Percentiles rank a stretch among this genome's conserved stretches.
These are phyloP conservation scores for Diarsia mendica DNA, from an alignment of 2,888 invertebrate genomes.

Conservation along the genomic window DNA sequence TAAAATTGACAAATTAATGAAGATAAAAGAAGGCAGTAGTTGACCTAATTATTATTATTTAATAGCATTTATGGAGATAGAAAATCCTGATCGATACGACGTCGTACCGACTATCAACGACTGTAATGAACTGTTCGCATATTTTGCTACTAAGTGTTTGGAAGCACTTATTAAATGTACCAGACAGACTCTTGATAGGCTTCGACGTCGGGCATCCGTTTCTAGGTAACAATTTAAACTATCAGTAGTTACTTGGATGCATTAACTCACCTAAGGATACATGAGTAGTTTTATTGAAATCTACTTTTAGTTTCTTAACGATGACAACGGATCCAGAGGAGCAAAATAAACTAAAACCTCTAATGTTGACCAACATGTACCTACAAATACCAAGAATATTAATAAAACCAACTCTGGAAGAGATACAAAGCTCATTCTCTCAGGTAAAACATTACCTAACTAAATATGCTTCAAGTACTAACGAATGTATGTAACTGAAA, in stretches of 20 bases:
- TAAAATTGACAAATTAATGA: background rate
- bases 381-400: constrained; percentile 92
- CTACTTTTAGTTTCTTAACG: constrained; percentile 81
- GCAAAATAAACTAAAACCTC: constrained; percentile 86
- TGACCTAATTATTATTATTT: background rate
- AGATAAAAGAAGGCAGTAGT: background rate
- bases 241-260: background rate
- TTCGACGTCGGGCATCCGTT: constrained; percentile 91
- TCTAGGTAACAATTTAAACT: constrained; percentile 76
- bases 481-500: background rate
- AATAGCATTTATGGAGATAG: constrained; percentile 92
- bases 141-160: constrained; percentile 94
- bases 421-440: constrained; percentile 92
- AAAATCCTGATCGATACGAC: constrained; percentile 91
- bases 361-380: constrained; percentile 92
- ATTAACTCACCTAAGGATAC: background rate
- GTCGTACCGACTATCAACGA: constrained; percentile 92
- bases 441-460: constrained; percentile 77
- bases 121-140: constrained; percentile 95
- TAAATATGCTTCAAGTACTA: background rate
- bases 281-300: background rate
- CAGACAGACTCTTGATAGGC: constrained; percentile 92
- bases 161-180: constrained; percentile 94
- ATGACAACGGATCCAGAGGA: constrained; percentile 87
- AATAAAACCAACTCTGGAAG: constrained; percentile 92